These are phyloP conservation scores for Scelioninae gen. 1 DNA, from an alignment of 2,888 invertebrate genomes.

Conservation along the genomic window DNA sequence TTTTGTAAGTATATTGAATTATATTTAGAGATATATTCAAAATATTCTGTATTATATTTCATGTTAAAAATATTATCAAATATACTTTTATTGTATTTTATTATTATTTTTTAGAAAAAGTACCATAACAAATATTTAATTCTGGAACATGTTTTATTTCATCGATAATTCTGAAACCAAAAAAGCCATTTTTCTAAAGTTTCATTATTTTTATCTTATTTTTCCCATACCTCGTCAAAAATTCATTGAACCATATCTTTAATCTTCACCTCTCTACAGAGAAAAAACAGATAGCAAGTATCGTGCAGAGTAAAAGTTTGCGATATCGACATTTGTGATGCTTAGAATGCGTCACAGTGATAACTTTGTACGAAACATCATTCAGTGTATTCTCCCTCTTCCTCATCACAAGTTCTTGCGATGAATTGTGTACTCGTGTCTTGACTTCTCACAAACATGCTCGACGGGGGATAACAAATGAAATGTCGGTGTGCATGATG, in stretches of 20 bases:
- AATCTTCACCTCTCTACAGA: conserved; percentile 15
- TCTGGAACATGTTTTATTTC: too few relatives aligned
- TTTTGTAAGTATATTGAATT: too few relatives aligned
- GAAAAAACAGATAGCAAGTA: conserved; percentile 25
- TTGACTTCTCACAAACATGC: conserved; percentile 55
- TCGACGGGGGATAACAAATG: conserved; percentile 67
- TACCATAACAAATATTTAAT: too few relatives aligned
- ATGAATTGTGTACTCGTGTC: conserved; percentile 60
- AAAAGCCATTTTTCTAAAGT: not conserved
- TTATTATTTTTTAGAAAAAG: too few relatives aligned
- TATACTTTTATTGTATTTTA: too few relatives aligned
- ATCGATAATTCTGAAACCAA: not conserved
- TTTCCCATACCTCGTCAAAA: not conserved
- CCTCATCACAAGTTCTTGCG: conserved; percentile 45
- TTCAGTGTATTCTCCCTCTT: conserved; percentile 48
- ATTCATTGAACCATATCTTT: conserved; percentile 3
- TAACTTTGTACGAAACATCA: conserved; percentile 44
- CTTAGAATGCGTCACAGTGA: conserved; percentile 38
- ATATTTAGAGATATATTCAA: too few relatives aligned
- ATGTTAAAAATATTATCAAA: too few relatives aligned
- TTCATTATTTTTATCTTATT: not conserved
- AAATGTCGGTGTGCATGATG: conserved; percentile 63
- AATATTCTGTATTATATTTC: too few relatives aligned
- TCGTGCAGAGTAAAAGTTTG: conserved; percentile 19
- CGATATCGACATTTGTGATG: conserved; percentile 24